A percentile compares a stretch with the other conserved stretches of the same genome.
Evolutionary conservation across 2,113 vertebrate species (phyloP).

Genomic region (Laticauda laticaudata): DNA sequence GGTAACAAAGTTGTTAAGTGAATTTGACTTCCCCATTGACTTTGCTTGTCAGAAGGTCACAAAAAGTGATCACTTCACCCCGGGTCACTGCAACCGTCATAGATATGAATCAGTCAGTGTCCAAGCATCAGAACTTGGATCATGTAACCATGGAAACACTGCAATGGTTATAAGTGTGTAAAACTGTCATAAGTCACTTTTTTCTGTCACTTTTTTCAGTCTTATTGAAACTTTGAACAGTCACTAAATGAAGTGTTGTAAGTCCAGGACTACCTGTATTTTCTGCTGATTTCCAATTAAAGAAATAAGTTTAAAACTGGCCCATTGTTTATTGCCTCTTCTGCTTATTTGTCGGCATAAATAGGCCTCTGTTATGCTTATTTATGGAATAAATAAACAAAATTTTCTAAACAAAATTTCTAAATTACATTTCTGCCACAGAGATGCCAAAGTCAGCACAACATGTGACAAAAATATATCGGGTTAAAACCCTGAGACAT

Average conservation of each 20-base stretch:
- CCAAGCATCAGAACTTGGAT: not conserved
- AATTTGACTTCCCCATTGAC: not conserved
- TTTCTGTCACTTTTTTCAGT: not conserved
- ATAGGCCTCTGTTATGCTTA: not conserved
- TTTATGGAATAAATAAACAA: not conserved
- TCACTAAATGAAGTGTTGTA: not conserved
- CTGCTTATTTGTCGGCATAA: not conserved
- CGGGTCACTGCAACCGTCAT: rapidly evolving
- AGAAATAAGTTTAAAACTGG: not conserved
- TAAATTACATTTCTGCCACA: not conserved
- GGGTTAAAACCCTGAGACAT: not conserved
- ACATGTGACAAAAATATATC: not conserved
- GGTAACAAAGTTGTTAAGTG: not conserved
- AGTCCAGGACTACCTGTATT: not conserved
- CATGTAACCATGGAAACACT: not conserved
- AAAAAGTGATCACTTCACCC: not conserved
- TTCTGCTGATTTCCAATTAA: not conserved
- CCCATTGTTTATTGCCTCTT: not conserved
- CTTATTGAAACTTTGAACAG: not conserved
- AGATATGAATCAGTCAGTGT: not conserved
- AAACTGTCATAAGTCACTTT: not conserved
- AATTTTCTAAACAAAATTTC: no score
- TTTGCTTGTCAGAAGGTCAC: not conserved
- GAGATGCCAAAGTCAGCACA: not conserved
- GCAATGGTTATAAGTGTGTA: not conserved